Percentiles rank a stretch among this genome's conserved stretches.
These are phyloP conservation scores for Galemys pyrenaicus DNA, from an alignment of 2,113 vertebrate species.

Conservation along the genomic window DNA sequence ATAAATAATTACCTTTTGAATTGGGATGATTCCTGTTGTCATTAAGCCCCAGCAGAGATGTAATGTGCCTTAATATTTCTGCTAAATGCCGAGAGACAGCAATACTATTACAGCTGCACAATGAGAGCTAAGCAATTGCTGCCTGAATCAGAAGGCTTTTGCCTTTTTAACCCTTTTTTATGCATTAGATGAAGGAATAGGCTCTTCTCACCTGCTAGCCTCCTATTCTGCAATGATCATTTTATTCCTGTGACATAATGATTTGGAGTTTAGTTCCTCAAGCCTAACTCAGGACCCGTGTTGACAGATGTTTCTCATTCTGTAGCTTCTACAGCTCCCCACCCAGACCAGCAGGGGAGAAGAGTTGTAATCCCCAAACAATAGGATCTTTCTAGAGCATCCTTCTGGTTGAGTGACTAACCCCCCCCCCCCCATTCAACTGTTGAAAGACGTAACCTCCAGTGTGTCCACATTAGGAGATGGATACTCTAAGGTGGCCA, in stretches of 20 bases:
- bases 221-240: background rate
- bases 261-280: background rate
- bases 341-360: too few species aligned
- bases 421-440: background rate
- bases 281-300: background rate
- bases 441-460: background rate
- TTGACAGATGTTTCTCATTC: background rate
- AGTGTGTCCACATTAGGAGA: background rate
- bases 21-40: constrained; percentile 78
- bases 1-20: constrained; percentile 84
- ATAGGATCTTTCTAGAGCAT: background rate
- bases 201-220: background rate
- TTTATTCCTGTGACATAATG: background rate
- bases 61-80: constrained; percentile 80
- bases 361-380: too few species aligned
- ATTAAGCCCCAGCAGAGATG: constrained; percentile 85
- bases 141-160: constrained; percentile 12
- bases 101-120: constrained; percentile 63
- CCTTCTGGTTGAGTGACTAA: background rate
- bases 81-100: constrained; percentile 74
- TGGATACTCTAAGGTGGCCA: background rate
- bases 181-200: constrained; percentile 64
- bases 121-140: constrained; percentile 63
- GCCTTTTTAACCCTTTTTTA: background rate
- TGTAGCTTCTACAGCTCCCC: too few species aligned